Evolutionary conservation across 2,113 vertebrate genomes (phyloP).

Genomic region (Colius striatus): DNA sequence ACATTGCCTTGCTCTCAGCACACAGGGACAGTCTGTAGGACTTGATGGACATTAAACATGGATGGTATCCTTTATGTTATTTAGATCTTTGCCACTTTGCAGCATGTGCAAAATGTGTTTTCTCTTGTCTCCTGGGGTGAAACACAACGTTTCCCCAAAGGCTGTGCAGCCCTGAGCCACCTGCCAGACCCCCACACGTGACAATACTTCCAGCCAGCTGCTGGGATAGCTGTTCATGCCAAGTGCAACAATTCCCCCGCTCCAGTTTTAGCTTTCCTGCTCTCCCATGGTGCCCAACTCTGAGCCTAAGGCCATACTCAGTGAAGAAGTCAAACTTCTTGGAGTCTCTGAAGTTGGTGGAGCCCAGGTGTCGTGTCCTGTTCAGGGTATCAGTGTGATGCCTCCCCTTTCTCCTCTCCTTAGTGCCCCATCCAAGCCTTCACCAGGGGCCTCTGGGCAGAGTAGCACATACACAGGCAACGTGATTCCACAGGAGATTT

Average conservation of each 20-base stretch:
- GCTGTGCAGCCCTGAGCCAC: conserved; percentile 33
- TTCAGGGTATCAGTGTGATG: accelerated
- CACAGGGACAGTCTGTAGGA: neutral
- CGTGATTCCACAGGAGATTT: neutral
- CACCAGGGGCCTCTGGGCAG: neutral
- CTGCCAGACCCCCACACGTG: conserved; percentile 53
- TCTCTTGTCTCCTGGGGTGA: neutral
- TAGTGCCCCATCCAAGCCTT: neutral
- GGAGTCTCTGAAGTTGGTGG: neutral
- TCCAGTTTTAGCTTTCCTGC: conserved; percentile 14
- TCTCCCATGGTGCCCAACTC: neutral
- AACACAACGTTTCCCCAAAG: conserved; percentile 2
- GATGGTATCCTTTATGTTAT: neutral
- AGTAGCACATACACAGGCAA: neutral
- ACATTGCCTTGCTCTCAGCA: neutral
- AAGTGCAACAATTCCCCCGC: conserved; percentile 50
- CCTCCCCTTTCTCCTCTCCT: neutral
- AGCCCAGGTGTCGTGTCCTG: neutral
- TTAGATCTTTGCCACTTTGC: neutral
- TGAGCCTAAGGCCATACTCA: neutral
- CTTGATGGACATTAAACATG: neutral
- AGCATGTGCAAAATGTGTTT: neutral
- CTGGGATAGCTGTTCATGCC: conserved; percentile 41
- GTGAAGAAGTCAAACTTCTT: neutral
- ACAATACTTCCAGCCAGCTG: conserved; percentile 46